Conservation (phyloP, 2,888 invertebrate genomes). For the Luperina testacea region DNA sequence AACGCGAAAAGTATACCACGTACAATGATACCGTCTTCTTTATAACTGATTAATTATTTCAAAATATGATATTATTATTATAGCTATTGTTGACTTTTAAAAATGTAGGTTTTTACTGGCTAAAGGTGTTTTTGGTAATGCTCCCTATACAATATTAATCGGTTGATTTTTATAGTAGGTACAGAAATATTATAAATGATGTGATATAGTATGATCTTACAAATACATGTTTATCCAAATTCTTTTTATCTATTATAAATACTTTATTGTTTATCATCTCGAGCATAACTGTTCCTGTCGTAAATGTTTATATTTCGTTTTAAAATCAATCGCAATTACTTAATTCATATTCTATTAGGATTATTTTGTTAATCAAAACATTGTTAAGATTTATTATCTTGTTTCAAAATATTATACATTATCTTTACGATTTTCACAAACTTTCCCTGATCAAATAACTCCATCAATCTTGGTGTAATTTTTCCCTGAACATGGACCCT, state of each 20-base stretch:
- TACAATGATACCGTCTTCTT: neutral
- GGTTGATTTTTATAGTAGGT: neutral
- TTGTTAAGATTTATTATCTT: neutral
- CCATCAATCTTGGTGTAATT: neutral
- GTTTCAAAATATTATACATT: neutral
- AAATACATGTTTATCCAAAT: neutral
- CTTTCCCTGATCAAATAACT: neutral
- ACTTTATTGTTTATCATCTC: neutral
- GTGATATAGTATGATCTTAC: too few species aligned
- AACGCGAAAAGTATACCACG: neutral
- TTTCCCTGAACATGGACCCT: neutral
- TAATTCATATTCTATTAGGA: neutral
- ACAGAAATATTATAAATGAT: neutral
- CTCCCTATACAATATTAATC: neutral
- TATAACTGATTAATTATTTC: neutral
- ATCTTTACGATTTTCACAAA: neutral
- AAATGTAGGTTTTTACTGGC: neutral
- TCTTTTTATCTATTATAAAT: neutral
- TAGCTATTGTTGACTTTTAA: neutral
- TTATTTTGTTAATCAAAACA: neutral
- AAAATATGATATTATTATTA: neutral
- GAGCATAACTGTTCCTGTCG: too few species aligned
- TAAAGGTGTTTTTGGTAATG: neutral
- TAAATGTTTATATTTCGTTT: slow-evolving; percentile 1
- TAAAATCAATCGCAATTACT: neutral